Base-by-base conservation (phyloP, 2,113 vertebrate genomes). In the Miniopterus natalensis region DNA sequence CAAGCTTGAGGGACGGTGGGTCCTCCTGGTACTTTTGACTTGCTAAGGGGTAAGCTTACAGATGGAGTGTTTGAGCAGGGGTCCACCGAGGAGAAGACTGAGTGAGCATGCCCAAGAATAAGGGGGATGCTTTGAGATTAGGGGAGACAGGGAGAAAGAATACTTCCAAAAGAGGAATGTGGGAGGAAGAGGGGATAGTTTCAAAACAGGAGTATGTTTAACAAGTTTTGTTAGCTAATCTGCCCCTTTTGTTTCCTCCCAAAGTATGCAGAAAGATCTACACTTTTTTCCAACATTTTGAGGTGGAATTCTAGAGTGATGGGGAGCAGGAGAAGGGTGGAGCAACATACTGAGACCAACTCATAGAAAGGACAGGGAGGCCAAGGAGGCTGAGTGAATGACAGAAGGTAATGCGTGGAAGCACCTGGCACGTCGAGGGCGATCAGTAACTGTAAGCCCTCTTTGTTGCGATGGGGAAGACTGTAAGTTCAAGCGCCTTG, bases 171-270 rank as follows among this genome's bases (percentile, higher is more conserved):
- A 66, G 55, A 79, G n/a, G 79, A 95, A 95, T 83, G 74, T 78
- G 21, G 57, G n/a, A 31, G 14, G 36, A 42, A 81, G 23, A 79
- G 40, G 45, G 77, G 21, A 61, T 27, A 13, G 18, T 63, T 70
- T 18, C 8, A 66, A 88, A 68, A 78, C 23, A 73, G 81, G 17
- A 27, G 2, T 93, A 92, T 84, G 20, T 92, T 89, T 86, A 85
- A 92, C 11, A 89, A 95, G 57, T 96, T 96, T 95, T 95, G 57
- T 85, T 95, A 92, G 88, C 17, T 96, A 90, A 85, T 21, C 21
- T 45, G 53, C 10, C 14, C 23, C 36, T 40, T 68, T 29, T 75
- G 55, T 75, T 80, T 87, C 49, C 36, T 95, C 87, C 70, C 42
- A 90, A 95, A 97, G 84, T 88, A 94, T 36, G 45, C 17, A 87